phyloP scores from a whole-genome alignment of 2,797 vertebrate genomes.

The Odontamblyopus rebecca region DNA sequence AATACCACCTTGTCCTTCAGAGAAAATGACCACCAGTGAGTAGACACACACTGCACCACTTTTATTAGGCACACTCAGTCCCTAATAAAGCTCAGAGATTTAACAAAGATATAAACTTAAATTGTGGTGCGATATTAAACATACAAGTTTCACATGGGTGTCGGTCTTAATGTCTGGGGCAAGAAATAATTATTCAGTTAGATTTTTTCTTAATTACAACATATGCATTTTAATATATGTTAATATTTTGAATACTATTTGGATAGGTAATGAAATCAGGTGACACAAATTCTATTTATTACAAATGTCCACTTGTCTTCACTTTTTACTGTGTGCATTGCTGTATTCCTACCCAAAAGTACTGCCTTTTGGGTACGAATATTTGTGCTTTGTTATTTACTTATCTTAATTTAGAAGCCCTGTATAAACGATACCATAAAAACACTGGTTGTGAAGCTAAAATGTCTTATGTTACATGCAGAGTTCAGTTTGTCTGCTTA shows the following conservation, averaged over 20 bases:
- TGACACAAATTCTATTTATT: too few species aligned
- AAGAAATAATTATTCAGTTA: background rate
- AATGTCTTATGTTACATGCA: conserved; percentile 63
- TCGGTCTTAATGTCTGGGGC: background rate
- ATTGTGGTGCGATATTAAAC: background rate
- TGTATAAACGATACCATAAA: background rate
- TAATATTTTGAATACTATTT: too few species aligned
- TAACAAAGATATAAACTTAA: background rate
- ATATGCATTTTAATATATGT: too few species aligned
- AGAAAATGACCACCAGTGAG: conserved; percentile 98
- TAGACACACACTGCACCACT: conserved; percentile 8
- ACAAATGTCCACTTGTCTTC: too few species aligned
- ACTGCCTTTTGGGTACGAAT: background rate
- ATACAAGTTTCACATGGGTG: background rate
- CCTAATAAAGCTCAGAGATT: background rate
- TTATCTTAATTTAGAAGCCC: background rate
- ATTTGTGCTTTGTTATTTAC: background rate
- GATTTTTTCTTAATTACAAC: background rate
- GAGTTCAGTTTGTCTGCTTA: conserved; percentile 98
- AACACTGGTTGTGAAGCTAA: background rate
- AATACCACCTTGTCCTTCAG: conserved; percentile 91
- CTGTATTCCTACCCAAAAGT: too few species aligned
- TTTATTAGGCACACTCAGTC: background rate
- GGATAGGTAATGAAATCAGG: too few species aligned
- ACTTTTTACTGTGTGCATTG: too few species aligned